Conservation (phyloP, 2,113 vertebrate species). For the Oceanodroma tethys region DNA sequence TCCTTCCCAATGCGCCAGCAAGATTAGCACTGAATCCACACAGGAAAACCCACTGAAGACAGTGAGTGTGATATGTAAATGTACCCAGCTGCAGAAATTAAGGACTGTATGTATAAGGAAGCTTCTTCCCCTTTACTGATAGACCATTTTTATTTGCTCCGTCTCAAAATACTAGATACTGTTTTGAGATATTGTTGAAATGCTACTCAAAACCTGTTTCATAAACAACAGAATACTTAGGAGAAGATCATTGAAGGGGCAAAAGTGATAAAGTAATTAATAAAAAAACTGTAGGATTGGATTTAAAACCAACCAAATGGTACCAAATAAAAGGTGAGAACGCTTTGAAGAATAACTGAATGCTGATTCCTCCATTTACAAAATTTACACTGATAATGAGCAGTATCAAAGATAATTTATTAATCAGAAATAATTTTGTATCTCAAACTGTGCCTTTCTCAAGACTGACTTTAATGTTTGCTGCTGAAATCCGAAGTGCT, state of each 20-base stretch:
- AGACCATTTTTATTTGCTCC: not conserved
- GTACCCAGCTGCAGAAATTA: not conserved
- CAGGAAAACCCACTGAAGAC: not conserved
- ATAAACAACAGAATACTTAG: not conserved
- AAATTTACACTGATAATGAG: not conserved
- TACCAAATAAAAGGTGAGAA: not conserved
- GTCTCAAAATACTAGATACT: not conserved
- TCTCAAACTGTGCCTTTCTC: not conserved
- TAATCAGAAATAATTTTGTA: not conserved
- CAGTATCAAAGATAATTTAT: not conserved
- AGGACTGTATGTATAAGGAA: not conserved
- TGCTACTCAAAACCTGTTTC: not conserved
- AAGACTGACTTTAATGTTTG: not conserved
- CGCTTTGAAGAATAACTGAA: not conserved
- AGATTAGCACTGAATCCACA: not conserved
- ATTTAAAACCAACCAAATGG: not conserved
- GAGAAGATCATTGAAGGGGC: not conserved
- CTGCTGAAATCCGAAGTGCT: not conserved
- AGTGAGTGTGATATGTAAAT: not conserved
- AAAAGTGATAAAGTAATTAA: not conserved
- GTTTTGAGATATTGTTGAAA: not conserved
- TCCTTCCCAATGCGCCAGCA: not conserved
- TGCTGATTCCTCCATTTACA: not conserved
- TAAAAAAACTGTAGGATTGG: not conserved
- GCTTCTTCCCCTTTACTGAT: not conserved